phyloP scores from a whole-genome alignment of 2,888 invertebrate species.

The Apoderus coryli region DNA sequence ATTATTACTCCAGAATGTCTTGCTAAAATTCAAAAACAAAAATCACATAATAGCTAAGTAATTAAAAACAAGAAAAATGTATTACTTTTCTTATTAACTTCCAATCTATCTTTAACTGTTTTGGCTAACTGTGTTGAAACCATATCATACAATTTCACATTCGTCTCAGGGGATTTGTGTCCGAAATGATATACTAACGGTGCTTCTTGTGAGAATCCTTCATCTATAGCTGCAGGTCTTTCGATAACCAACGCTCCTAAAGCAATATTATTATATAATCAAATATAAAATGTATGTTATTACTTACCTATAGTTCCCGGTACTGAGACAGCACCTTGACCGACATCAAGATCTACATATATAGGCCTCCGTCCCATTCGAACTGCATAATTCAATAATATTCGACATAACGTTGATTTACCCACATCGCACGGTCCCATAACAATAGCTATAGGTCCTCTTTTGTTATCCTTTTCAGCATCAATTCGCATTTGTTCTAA shows the following conservation, averaged over 20 bases:
- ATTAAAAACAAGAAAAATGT: conserved; percentile 6
- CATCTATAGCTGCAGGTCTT: conserved; percentile 84
- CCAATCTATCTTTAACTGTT: conserved; percentile 69
- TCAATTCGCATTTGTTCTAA: conserved; percentile 76
- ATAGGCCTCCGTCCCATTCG: conserved; percentile 78
- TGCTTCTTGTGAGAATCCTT: conserved; percentile 87
- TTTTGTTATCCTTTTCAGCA: conserved; percentile 56
- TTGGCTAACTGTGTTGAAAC: conserved; percentile 74
- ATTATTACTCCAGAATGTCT: conserved; percentile 83
- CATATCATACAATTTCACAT: conserved; percentile 71
- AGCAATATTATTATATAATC: too few species aligned
- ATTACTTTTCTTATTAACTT: conserved; percentile 75
- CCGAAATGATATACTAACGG: conserved; percentile 92
- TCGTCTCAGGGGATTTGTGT: conserved; percentile 59
- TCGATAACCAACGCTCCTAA: conserved; percentile 83
- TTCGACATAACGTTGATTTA: conserved; percentile 71
- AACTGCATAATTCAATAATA: conserved; percentile 91
- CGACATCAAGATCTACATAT: conserved; percentile 90
- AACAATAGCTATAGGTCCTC: conserved; percentile 78
- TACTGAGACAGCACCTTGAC: conserved; percentile 83
- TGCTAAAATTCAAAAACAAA: conserved; percentile 48
- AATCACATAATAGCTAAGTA: conserved; percentile 6
- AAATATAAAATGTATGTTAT: too few species aligned
- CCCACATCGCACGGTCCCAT: conserved; percentile 95
- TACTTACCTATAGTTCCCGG: conserved; percentile 72